phyloP scores from a whole-genome alignment of 2,888 invertebrate genomes.

The Pandemis cinnamomeana region DNA sequence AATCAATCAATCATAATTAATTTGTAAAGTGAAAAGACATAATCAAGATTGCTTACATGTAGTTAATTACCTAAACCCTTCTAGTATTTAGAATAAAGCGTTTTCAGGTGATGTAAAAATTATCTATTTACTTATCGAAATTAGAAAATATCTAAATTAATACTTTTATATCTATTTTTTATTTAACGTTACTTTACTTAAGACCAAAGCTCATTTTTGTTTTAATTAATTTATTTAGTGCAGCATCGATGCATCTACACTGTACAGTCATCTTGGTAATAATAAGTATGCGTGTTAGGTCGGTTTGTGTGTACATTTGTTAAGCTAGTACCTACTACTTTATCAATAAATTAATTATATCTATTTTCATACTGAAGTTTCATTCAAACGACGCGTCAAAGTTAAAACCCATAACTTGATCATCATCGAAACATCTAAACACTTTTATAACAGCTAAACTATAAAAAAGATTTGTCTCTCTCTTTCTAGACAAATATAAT shows the following conservation, averaged over 20 bases:
- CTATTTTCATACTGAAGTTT: constrained; percentile 75
- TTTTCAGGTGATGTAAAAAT: neutral
- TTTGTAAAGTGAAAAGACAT: no score
- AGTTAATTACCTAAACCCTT: no score
- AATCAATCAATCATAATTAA: no score
- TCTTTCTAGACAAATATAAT: no score
- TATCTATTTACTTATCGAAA: constrained; percentile 29
- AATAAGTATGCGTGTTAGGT: constrained; percentile 58
- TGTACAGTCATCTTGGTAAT: constrained; percentile 59
- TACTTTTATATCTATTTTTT: constrained; percentile 60
- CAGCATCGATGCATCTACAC: constrained; percentile 38
- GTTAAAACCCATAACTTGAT: no score
- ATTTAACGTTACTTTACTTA: constrained; percentile 54
- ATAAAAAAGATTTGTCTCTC: no score
- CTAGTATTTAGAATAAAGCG: neutral
- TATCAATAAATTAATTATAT: constrained; percentile 80
- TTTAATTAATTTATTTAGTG: constrained; percentile 58
- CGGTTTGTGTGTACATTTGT: constrained; percentile 68
- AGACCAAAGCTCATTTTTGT: constrained; percentile 74
- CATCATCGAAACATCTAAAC: no score
- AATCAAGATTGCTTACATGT: no score
- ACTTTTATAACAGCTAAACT: no score
- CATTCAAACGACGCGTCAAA: constrained; percentile 42
- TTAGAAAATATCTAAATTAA: constrained; percentile 11
- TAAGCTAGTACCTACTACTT: constrained; percentile 63